Evolutionary conservation across 2,113 vertebrate genomes (phyloP).

Genomic region (Sander vitreus): DNA sequence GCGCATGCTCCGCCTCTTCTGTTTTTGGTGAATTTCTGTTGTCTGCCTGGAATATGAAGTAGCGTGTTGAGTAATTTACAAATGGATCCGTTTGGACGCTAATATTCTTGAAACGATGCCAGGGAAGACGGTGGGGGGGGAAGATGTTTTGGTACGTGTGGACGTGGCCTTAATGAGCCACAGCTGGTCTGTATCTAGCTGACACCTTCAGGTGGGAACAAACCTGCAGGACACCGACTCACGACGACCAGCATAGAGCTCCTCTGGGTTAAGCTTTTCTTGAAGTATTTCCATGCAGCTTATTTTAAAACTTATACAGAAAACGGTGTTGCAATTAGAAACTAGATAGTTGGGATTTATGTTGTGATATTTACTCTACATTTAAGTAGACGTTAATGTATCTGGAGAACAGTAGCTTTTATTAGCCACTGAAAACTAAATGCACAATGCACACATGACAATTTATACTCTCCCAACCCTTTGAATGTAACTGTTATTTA

Average conservation of each 20-base stretch:
- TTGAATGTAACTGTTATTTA: conserved; percentile 55
- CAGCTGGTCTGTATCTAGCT: conserved; percentile 38
- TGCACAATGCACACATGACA: conserved; percentile 23
- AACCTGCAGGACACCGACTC: conserved; percentile 41
- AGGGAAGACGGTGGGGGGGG: too few species aligned
- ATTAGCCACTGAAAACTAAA: conserved; percentile 26
- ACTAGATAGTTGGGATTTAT: conserved; percentile 27
- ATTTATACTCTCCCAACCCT: conserved; percentile 8
- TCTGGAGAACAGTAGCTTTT: conserved; percentile 25
- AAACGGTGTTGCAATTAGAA: conserved; percentile 23
- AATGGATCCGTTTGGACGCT: too few species aligned
- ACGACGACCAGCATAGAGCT: conserved; percentile 12
- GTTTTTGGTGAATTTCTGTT: too few species aligned
- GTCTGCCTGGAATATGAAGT: too few species aligned
- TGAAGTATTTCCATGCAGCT: neutral
- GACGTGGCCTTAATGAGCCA: conserved; percentile 45
- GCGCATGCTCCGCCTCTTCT: too few species aligned
- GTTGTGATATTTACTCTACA: conserved; percentile 21
- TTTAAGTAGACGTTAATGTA: conserved; percentile 31
- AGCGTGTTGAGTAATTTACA: too few species aligned
- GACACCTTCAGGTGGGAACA: conserved; percentile 32
- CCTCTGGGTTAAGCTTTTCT: neutral
- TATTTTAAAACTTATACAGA: too few species aligned
- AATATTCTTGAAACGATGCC: too few species aligned
- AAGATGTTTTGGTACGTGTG: too few species aligned